A percentile compares a stretch with the other conserved stretches of the same genome.
Evolutionary conservation across 1,140 invertebrate species (phyloP).

Genomic region (Cherax destructor): DNA sequence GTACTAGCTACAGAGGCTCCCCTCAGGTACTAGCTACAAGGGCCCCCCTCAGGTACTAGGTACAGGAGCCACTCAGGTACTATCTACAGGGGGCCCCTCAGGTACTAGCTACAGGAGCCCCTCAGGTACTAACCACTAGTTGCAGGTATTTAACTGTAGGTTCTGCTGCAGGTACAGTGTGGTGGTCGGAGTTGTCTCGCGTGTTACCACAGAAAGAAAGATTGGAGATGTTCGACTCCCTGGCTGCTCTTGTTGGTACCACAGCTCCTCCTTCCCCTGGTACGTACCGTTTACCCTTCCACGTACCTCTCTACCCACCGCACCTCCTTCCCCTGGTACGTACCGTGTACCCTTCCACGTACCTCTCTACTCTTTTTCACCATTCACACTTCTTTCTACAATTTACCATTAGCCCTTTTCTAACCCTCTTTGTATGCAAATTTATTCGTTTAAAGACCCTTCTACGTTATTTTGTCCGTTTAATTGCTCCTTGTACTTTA

Average conservation of each 20-base stretch:
- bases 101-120: no score
- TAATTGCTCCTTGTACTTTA: no score
- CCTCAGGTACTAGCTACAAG: no score
- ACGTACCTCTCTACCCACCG: constrained; percentile 59
- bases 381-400: no score
- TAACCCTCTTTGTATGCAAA: no score
- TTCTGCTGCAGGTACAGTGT: constrained; percentile 82
- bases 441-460: no score
- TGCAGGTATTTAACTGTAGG: constrained; percentile 72
- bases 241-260: constrained; percentile 76
- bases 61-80: no score
- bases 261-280: constrained; percentile 67
- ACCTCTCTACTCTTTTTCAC: no score
- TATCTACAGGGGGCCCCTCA: background rate
- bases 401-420: no score
- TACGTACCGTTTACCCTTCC: background rate
- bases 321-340: constrained; percentile 25
- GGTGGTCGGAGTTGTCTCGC: constrained; percentile 89
- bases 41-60: no score
- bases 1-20: no score
- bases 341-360: background rate
- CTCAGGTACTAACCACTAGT: constrained; percentile 47
- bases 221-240: constrained; percentile 83
- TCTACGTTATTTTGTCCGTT: no score
- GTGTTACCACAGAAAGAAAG: constrained; percentile 83